Base-by-base conservation (phyloP, 2,888 invertebrate genomes). In the Hoplodrina blanda region DNA sequence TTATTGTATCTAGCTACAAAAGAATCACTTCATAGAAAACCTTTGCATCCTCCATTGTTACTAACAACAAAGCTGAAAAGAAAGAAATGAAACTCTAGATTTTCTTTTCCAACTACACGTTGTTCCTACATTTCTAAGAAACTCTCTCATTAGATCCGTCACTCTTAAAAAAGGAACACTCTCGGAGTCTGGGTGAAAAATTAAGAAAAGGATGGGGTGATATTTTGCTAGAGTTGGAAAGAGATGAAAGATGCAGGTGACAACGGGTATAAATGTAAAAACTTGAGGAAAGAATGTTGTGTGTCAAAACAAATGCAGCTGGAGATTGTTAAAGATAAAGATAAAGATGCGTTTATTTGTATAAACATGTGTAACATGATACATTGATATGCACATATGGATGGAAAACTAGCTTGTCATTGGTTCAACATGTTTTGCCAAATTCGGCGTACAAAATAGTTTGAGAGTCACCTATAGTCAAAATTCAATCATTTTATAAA, bases 91-190 rank as follows among this genome's bases (percentile, higher is more conserved):
- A 69, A 13, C 15, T 30, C 44, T 15, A 57, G 63, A 13, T 62
- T 75, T 75, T 56, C 63, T 60, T 62, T 72, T 52, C 41, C 41
- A 1, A 53, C 37, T 46, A 41, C 19, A 55, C 61, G 19, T 56
- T 68, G 44, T 59, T 66, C 15, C 33, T 46, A 67, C 56, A 20
- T 50, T 73, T 61, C 55, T 56, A 10, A 62, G 46, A 10, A 83
- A 63, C 52, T 52, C 50, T 54, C 56, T 79, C 56, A 74, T 81
- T 78, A 68, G 69, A 81, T 71, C 57, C 59, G 71, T 69, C 50
- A 74, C 64, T 46, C 53, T 50, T 59, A n/a, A 61, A 70, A 78
- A 69, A 60, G 46, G 17, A 60, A 49, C 52, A 30, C 61, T 46
- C 20, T 15, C 4, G 6, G 30, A n/a, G 37, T 30, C 17, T 46